A percentile compares a stretch with the other conserved stretches of the same genome.
These are phyloP conservation scores for Pelvicachromis taeniatus DNA, from an alignment of 2,113 vertebrate species.

Conservation along the genomic window DNA sequence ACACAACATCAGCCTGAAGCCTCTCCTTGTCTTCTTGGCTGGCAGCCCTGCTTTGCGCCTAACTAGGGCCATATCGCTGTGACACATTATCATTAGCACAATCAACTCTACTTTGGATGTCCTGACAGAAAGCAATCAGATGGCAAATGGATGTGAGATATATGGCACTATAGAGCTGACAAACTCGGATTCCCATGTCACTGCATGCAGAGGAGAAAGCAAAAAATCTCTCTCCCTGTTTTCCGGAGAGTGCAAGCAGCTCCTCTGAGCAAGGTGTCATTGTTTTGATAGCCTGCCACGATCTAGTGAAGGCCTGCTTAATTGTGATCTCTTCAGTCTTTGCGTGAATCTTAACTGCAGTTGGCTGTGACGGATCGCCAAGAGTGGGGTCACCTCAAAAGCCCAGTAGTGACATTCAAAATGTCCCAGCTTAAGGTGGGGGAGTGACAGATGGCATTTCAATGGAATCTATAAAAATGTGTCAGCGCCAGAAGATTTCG, in stretches of 20 bases:
- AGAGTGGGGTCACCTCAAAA: conserved; percentile 53
- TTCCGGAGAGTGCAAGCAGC: not conserved
- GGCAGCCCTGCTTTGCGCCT: conserved; percentile 11
- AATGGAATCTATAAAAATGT: conserved; percentile 55
- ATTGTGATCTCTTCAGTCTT: conserved; percentile 7
- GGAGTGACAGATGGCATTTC: conserved; percentile 65
- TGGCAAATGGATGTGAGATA: conserved; percentile 41
- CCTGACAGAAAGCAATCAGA: conserved; percentile 44
- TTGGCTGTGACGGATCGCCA: conserved; percentile 60
- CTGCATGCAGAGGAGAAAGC: not conserved
- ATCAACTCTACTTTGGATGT: conserved; percentile 55
- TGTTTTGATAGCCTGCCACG: not conserved
- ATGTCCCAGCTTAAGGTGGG: conserved; percentile 18
- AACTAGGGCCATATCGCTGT: conserved; percentile 26
- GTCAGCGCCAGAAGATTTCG: conserved; percentile 36
- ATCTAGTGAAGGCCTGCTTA: conserved; percentile 9
- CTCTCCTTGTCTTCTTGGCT: conserved; percentile 30
- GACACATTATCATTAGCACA: conserved; percentile 63
- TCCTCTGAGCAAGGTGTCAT: not conserved
- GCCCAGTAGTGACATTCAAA: conserved; percentile 56
- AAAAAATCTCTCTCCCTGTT: not conserved
- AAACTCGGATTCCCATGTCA: not conserved
- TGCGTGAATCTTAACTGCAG: conserved; percentile 3
- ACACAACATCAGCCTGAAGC: conserved; percentile 39
- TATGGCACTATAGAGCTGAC: conserved; percentile 21